These are phyloP conservation scores for Uria aalge DNA, from an alignment of 2,113 vertebrate genomes.

Conservation along the genomic window DNA sequence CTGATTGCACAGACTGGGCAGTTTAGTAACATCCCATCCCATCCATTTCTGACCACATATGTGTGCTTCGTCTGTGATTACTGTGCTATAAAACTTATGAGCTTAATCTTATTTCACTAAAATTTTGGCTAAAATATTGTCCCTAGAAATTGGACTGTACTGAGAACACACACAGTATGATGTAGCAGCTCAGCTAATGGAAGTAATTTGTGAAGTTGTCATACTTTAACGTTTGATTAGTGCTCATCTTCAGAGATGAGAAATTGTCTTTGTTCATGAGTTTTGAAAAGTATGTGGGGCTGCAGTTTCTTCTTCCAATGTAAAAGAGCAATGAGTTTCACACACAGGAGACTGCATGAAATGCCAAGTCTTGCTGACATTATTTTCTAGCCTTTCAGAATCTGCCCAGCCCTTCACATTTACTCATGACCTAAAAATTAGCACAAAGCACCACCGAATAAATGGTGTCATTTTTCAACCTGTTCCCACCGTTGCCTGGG, in stretches of 20 bases:
- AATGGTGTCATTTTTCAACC: slow-evolving; percentile 24
- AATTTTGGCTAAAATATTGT: not conserved
- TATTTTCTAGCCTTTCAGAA: not conserved
- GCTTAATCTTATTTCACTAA: not conserved
- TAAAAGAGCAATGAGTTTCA: not conserved
- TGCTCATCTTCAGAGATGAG: not conserved
- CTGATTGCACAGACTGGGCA: not conserved
- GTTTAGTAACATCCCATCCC: not conserved
- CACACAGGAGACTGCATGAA: not conserved
- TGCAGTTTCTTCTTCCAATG: not conserved
- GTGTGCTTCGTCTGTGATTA: not conserved
- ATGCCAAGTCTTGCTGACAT: not conserved
- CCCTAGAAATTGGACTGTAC: not conserved
- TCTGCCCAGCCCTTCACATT: not conserved
- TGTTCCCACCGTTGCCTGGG: not conserved
- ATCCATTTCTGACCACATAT: not conserved
- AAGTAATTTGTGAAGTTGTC: not conserved
- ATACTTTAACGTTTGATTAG: not conserved
- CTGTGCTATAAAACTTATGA: not conserved
- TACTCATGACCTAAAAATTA: slow-evolving; percentile 16
- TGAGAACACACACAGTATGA: not conserved
- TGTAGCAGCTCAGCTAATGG: not conserved
- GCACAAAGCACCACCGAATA: not conserved
- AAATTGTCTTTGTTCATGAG: not conserved
- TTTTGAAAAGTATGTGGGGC: not conserved